Base-by-base conservation (phyloP, 2,797 vertebrate genomes). In the Diceros bicornis region DNA sequence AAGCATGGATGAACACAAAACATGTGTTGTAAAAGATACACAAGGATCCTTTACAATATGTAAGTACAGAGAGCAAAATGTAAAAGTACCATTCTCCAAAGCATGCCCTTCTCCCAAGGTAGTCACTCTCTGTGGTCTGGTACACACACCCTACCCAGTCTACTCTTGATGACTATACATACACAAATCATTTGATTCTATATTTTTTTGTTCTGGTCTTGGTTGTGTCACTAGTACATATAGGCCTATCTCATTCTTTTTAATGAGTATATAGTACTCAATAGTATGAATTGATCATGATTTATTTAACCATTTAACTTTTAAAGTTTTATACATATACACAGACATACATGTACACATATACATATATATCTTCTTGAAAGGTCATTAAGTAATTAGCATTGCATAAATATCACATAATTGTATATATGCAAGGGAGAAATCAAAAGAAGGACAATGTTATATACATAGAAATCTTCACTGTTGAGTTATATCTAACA, bases 371-470 rank as follows among this genome's bases (percentile, higher is more conserved):
- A 61, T 59, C 6, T 85, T 89, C 83, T 96, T 88, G 34, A 79
- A 96, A 85, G 20, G 7, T 89, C 74, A 96, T 29, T 91, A 71
- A 81, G n/a, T 88, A 29, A 34, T 14, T 91, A 87, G 50, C 78
- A 69, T 83, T 66, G 37, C 18, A 64, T 83, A 83, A 88, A 68
- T 78, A 78, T 88, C 57, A 78, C 91, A 90, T 55, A 81, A 86
- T 81, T 57, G 5, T 29, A 34, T 69, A 47, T 59, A 69, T 71
- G 57, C 7, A 91, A 96, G 59, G 69, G 86, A 93, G 14, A 82
- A 7, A 72, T 21, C 57, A 68, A 59, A 74, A 77, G 21, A 69
- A 82, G 21, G 50, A 57, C 4, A 18, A 68, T 75, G 37, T 41
- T 72, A 62, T 78, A 69, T 34, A 14, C 37, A 27, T 27, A 84